These are phyloP conservation scores for Coryphaenoides rupestris DNA, from an alignment of 2,113 vertebrate genomes.

Conservation along the genomic window DNA sequence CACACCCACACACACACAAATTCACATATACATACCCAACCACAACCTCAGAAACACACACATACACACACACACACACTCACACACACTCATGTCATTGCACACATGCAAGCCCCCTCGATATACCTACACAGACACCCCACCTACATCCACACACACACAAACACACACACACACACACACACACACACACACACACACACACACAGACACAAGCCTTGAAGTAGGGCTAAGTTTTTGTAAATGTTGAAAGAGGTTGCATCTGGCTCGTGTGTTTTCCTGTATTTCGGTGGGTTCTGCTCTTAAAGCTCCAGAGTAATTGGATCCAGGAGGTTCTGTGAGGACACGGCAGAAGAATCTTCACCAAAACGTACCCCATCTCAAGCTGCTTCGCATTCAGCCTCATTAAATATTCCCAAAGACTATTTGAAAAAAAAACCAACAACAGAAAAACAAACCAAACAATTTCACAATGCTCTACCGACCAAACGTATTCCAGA, in stretches of 20 bases:
- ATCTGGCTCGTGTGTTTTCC: slow-evolving; percentile 27
- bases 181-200: too few species aligned
- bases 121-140: too few species aligned
- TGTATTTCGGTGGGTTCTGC: slow-evolving; percentile 20
- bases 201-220: slow-evolving; percentile 1
- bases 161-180: too few species aligned
- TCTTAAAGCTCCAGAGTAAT: too few species aligned
- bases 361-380: slow-evolving; percentile 43
- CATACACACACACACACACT: too few species aligned
- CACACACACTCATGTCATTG: too few species aligned
- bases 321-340: slow-evolving; percentile 40
- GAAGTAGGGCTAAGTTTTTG: not conserved
- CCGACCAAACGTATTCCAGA: too few species aligned
- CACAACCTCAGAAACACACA: too few species aligned
- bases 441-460: slow-evolving; percentile 16
- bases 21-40: too few species aligned
- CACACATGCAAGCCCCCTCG: too few species aligned
- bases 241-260: slow-evolving; percentile 32
- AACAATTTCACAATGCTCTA: slow-evolving; percentile 18
- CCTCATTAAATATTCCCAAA: slow-evolving; percentile 40
- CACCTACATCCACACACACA: too few species aligned
- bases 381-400: slow-evolving; percentile 34
- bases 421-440: slow-evolving; percentile 35
- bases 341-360: slow-evolving; percentile 45
- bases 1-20: too few species aligned